These are phyloP conservation scores for Hydraecia micacea DNA, from an alignment of 2,888 invertebrate species.

Conservation along the genomic window DNA sequence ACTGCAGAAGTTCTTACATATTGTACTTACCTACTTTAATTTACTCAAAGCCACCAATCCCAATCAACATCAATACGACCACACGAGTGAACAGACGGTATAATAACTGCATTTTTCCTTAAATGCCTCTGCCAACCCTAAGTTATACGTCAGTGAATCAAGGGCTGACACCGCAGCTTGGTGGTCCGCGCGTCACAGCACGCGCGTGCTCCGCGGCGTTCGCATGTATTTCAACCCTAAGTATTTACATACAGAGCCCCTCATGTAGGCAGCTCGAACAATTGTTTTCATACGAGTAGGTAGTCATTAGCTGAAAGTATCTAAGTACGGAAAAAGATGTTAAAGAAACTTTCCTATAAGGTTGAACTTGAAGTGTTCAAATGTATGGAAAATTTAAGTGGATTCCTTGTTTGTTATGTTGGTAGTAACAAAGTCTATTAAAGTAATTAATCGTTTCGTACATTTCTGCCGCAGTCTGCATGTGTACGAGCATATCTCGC, in stretches of 20 bases:
- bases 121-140: constrained; percentile 76
- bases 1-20: not conserved
- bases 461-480: constrained; percentile 47
- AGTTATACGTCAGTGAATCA: constrained; percentile 83
- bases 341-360: not conserved
- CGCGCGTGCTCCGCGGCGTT: constrained; percentile 85
- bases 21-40: not conserved
- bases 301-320: constrained; percentile 54
- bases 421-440: constrained; percentile 39
- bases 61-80: not conserved
- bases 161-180: constrained; percentile 86
- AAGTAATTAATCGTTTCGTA: constrained; percentile 63
- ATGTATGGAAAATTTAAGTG: constrained; percentile 2
- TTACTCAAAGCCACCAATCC: not conserved
- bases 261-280: constrained; percentile 44
- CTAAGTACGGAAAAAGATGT: constrained; percentile 13
- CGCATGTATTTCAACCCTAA: constrained; percentile 84
- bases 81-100: constrained; percentile 1
- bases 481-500: constrained; percentile 63
- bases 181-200: constrained; percentile 87
- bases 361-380: not conserved
- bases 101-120: constrained; percentile 21
- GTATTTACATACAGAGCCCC: constrained; percentile 81
- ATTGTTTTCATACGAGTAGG: constrained; percentile 57
- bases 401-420: constrained; percentile 9